phyloP scores from a whole-genome alignment of 2,797 vertebrate genomes.

The Pangasius larnaudii region DNA sequence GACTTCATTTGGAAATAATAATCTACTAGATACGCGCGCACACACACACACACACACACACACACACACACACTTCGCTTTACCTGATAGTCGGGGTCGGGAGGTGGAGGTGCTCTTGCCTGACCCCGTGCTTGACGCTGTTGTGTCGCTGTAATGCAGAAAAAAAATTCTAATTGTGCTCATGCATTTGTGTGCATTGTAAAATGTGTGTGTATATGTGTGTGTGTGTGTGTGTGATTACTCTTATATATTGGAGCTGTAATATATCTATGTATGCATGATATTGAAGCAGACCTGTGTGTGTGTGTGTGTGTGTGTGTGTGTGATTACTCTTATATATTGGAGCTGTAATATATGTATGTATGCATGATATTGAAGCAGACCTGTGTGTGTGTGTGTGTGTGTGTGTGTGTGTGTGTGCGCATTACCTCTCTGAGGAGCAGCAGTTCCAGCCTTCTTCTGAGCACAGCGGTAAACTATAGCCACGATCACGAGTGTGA shows the following conservation, averaged over 20 bases:
- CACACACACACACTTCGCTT: neutral
- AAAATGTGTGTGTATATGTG: neutral
- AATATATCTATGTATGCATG: too few species aligned
- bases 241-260: too few species aligned
- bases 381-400: neutral
- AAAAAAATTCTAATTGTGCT: neutral
- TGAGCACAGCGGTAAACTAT: slow-evolving; percentile 59
- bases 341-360: too few species aligned
- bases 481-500: slow-evolving; percentile 58
- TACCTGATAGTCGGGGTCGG: slow-evolving; percentile 67
- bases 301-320: neutral
- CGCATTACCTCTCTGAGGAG: slow-evolving; percentile 57
- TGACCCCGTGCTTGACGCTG: neutral
- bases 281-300: too few species aligned
- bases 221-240: neutral
- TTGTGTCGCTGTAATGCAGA: slow-evolving; percentile 7
- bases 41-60: neutral
- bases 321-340: neutral
- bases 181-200: neutral
- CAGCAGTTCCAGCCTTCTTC: slow-evolving; percentile 41
- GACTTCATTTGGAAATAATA: neutral
- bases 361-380: too few species aligned
- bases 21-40: neutral
- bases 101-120: slow-evolving; percentile 39
- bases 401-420: neutral